Evolutionary conservation across 2,797 vertebrate species (phyloP), one percentile per base, ranked within the genome.

Genomic region (Hoplostethus atlanticus): DNA sequence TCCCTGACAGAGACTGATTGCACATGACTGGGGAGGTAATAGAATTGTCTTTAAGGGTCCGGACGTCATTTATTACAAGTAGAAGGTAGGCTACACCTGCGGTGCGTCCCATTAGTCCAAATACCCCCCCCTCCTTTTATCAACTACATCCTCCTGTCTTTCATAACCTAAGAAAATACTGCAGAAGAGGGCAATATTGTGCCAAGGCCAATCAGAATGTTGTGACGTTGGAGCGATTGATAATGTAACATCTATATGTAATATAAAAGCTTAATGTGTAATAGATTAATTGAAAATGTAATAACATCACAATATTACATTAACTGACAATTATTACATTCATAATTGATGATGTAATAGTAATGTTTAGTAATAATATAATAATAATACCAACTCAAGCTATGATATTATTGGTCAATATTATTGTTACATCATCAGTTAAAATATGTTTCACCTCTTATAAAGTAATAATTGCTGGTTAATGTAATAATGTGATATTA

Each of bases 31-130:
- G 67, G 84, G 88, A 93, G 93, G 94, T 95, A 95, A 94, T 95
- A 94, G 94, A 93, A 93, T 94, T 95, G 94, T 95, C 94, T 94
- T 95, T 94, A 94, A 92, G 86, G 68, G 84, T 83, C 87, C 76
- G 87, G 91, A 93, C 90, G 66, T 90, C 93, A 95, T 95, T 94
- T 94, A 93, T 95, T 93, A 95, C 82, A 73, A 87, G 85, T 77
- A 82, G 83, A 90, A 91, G 91, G 89, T 89, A 89, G 77, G 84
- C 79, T 88, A 85, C 87, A 93, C 91, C 91, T 91, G 89, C 60
- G 61, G 81, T 87, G 83, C 47, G 40, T 90, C 84, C 85, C 84
- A 92, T 90, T 93, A 91, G 86, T 89, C 85, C 80, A 90, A 88
- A 89, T 91, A 91, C 21, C 86, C 85, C 86, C 85, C 79, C 73